phyloP scores from a whole-genome alignment of 2,113 vertebrate genomes.

The Zingel zingel region DNA sequence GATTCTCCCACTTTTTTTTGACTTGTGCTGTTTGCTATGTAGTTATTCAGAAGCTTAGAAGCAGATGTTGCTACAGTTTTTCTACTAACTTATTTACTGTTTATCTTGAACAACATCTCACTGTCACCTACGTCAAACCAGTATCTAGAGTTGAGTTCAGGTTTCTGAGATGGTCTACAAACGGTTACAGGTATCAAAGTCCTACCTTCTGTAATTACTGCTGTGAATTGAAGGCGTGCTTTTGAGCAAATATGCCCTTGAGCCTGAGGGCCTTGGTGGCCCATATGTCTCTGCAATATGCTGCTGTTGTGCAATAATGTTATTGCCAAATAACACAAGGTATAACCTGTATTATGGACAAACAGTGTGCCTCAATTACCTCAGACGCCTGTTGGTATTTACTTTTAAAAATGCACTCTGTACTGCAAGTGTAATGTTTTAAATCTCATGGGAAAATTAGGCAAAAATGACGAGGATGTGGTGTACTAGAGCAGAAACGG shows the following conservation, averaged over 20 bases:
- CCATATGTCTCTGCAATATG: neutral
- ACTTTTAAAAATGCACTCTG: neutral
- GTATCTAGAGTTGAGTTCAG: no score
- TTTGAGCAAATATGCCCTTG: conserved; percentile 45
- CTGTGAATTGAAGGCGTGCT: conserved; percentile 38
- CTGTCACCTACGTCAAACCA: neutral
- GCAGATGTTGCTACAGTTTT: neutral
- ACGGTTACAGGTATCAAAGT: conserved; percentile 48
- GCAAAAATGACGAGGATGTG: neutral
- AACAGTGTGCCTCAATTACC: neutral
- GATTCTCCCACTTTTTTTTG: conserved; percentile 36
- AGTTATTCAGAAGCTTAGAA: neutral
- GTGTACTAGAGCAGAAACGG: neutral
- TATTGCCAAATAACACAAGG: neutral
- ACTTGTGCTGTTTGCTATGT: conserved; percentile 11
- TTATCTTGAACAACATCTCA: neutral
- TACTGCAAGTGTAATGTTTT: neutral
- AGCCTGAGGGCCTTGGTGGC: neutral
- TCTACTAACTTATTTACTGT: neutral
- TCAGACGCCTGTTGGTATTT: conserved; percentile 1
- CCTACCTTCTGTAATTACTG: conserved; percentile 26
- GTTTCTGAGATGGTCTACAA: neutral
- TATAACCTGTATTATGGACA: neutral
- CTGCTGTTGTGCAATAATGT: conserved; percentile 30
- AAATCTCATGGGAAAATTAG: neutral